Evolutionary conservation across 2,888 invertebrate species (phyloP).

Genomic region (Euproctis similis): DNA sequence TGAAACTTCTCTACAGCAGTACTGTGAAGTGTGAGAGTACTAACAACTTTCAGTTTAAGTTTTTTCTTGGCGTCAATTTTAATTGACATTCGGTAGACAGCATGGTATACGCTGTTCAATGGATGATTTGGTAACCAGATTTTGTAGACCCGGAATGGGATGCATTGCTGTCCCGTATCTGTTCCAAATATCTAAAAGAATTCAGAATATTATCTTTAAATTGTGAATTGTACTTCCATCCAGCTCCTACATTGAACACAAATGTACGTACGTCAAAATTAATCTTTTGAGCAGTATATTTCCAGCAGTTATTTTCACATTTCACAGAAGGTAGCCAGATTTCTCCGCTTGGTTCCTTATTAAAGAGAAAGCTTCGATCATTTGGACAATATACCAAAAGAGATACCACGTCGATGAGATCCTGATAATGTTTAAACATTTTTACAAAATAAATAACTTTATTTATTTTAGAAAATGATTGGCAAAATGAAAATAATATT

Average conservation of each 20-base stretch:
- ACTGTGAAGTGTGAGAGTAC: too few species aligned
- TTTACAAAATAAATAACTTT: too few species aligned
- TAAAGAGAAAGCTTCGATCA: conserved; percentile 43
- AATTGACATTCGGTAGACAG: conserved; percentile 44
- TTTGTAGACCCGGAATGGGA: conserved; percentile 48
- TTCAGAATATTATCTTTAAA: background rate
- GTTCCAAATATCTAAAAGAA: conserved; percentile 36
- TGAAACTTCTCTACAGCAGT: too few species aligned
- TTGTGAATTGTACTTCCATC: too few species aligned
- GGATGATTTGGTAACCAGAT: conserved; percentile 49
- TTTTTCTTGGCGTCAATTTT: conserved; percentile 48
- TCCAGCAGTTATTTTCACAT: conserved; percentile 56
- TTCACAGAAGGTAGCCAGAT: conserved; percentile 53
- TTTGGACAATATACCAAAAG: conserved; percentile 48
- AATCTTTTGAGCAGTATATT: conserved; percentile 48
- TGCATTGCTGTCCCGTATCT: conserved; percentile 34
- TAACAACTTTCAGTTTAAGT: conserved; percentile 39
- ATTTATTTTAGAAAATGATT: too few species aligned
- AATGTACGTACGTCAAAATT: conserved; percentile 44
- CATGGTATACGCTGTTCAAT: conserved; percentile 42
- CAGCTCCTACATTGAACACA: too few species aligned
- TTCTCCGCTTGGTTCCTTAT: conserved; percentile 48
- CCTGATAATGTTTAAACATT: conserved; percentile 55
- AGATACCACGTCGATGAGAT: conserved; percentile 52
- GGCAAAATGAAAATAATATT: too few species aligned